A percentile compares a stretch with the other conserved stretches of the same genome.
phyloP scores from a whole-genome alignment of 2,113 vertebrate species.

The Corythaixoides concolor region DNA sequence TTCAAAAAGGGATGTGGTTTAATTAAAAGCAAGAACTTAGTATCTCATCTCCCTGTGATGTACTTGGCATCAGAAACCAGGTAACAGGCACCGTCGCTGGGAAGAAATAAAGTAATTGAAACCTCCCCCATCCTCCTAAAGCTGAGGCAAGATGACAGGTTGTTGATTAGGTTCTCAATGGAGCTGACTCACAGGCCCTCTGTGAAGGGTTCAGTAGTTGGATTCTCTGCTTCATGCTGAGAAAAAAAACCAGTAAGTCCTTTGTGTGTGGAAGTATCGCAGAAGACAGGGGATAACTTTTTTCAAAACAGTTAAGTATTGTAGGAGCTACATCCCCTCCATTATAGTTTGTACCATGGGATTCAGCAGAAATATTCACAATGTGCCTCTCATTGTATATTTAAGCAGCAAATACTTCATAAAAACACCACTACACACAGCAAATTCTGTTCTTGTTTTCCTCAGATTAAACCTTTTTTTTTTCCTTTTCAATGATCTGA shows the following conservation, averaged over 20 bases:
- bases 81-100: not conserved
- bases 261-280: not conserved
- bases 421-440: not conserved
- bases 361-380: not conserved
- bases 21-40: not conserved
- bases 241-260: not conserved
- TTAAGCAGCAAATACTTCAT: not conserved
- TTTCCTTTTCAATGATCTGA: not conserved
- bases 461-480: not conserved
- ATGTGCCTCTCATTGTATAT: not conserved
- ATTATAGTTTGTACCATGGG: not conserved
- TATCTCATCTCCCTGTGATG: not conserved
- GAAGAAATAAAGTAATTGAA: not conserved
- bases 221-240: not conserved
- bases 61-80: not conserved
- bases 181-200: not conserved
- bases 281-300: not conserved
- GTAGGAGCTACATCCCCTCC: not conserved
- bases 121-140: not conserved
- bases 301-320: not conserved
- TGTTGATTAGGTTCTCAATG: not conserved
- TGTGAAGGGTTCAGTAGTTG: not conserved
- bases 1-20: not conserved
- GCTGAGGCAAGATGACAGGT: not conserved
- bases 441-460: not conserved